Evolutionary conservation across 2,797 vertebrate species (phyloP).

Genomic region (Cephalopachus bancanus): DNA sequence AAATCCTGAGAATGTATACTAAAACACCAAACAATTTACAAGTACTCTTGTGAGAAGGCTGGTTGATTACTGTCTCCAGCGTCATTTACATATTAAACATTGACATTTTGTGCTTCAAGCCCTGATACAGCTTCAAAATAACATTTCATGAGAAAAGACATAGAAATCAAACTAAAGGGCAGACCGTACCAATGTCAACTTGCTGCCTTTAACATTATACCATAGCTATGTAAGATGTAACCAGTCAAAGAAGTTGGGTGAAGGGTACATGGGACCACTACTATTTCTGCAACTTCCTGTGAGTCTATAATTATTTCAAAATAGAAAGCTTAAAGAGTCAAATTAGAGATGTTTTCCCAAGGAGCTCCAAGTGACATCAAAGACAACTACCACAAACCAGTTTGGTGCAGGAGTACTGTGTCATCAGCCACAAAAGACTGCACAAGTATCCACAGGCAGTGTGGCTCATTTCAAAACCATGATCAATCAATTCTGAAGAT

Average conservation of each 20-base stretch:
- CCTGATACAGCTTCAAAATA: constrained; percentile 33
- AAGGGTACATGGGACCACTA: not conserved
- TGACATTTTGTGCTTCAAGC: not conserved
- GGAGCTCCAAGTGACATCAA: constrained; percentile 6
- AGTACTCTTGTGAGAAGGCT: not conserved
- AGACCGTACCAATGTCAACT: not conserved
- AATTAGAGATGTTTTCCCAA: constrained; percentile 32
- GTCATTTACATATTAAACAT: not conserved
- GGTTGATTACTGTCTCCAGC: not conserved
- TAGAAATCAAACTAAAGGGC: not conserved
- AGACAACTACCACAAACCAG: not conserved
- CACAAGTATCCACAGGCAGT: constrained; percentile 49
- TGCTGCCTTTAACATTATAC: not conserved
- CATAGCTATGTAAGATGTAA: not conserved
- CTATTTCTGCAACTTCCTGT: constrained; percentile 39
- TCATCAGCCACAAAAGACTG: constrained; percentile 13
- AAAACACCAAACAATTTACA: not conserved
- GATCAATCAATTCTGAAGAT: constrained; percentile 64
- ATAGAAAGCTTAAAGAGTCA: constrained; percentile 26
- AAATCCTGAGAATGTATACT: not conserved
- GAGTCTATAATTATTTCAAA: constrained; percentile 30
- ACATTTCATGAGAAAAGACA: constrained; percentile 40
- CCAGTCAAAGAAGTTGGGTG: not conserved
- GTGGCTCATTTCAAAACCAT: constrained; percentile 47
- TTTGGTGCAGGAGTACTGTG: not conserved